Conservation (phyloP, 53 echinoderm and acorn worm species). For the Paracentrotus lividus region DNA sequence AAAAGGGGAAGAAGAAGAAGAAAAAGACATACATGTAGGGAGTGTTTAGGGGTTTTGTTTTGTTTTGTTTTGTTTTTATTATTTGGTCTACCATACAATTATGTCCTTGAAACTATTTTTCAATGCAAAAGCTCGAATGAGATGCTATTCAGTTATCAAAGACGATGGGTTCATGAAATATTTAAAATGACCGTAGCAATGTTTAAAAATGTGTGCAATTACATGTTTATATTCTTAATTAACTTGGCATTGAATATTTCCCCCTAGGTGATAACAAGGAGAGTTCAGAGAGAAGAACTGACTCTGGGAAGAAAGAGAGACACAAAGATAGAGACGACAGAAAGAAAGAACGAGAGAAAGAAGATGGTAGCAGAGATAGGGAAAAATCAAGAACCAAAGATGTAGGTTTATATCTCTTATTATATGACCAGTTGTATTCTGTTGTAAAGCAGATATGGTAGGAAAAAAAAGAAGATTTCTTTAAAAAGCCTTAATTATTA, state of each 20-base stretch:
- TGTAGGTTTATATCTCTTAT: conserved; percentile 55
- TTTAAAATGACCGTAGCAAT: too few relatives aligned
- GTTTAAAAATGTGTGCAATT: neutral
- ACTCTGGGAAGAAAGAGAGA: conserved; percentile 45
- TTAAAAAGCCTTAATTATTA: neutral
- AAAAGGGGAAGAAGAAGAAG: too few relatives aligned
- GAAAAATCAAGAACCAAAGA: conserved; percentile 55
- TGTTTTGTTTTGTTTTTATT: too few relatives aligned
- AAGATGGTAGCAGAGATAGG: conserved; percentile 38
- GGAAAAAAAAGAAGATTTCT: neutral
- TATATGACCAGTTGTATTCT: neutral
- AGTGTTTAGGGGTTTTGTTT: too few relatives aligned
- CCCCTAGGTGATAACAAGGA: conserved; percentile 14
- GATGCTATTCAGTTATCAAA: too few relatives aligned
- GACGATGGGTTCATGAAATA: too few relatives aligned
- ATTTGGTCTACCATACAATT: too few relatives aligned
- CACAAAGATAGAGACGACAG: conserved; percentile 54
- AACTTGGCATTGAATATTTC: neutral
- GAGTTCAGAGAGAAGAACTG: conserved; percentile 28
- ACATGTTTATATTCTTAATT: neutral
- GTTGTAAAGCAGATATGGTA: neutral
- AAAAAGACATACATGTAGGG: too few relatives aligned
- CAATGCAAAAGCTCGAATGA: too few relatives aligned
- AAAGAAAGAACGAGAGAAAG: conserved; percentile 28
- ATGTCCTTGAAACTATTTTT: too few relatives aligned